Conservation (phyloP, 2,888 invertebrate species). For the Hyalella azteca region DNA sequence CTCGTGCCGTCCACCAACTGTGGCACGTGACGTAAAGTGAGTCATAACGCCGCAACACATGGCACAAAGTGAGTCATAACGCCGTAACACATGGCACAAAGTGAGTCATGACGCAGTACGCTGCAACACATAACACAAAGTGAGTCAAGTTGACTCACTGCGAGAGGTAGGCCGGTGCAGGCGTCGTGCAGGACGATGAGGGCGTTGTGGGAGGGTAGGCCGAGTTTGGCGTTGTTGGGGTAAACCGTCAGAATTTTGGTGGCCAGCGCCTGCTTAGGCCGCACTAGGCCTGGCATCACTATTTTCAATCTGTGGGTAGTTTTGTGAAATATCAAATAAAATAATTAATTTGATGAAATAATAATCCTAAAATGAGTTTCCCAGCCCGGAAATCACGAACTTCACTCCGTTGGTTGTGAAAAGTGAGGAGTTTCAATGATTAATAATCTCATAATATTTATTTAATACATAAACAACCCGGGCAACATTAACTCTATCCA, state of each 20-base stretch:
- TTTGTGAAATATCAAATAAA: no score
- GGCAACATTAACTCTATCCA: no score
- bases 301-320: constrained; percentile 43
- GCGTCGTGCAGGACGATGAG: constrained; percentile 41
- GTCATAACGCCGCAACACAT: not conserved
- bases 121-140: not conserved
- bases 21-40: not conserved
- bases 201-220: constrained; percentile 40
- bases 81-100: not conserved
- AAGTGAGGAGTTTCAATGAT: no score
- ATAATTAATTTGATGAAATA: no score
- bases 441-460: no score
- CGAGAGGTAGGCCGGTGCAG: constrained; percentile 39
- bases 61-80: not conserved
- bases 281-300: constrained; percentile 48
- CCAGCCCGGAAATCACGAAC: no score
- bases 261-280: constrained; percentile 33
- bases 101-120: not conserved
- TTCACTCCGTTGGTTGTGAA: no score
- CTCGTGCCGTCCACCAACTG: constrained; percentile 46
- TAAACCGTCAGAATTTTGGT: constrained; percentile 46
- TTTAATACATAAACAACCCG: no score
- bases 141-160: constrained; percentile 47
- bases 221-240: constrained; percentile 27
- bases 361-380: no score